Evolutionary conservation across 2,888 invertebrate genomes (phyloP).

Genomic region (Eucera pruinosa): DNA sequence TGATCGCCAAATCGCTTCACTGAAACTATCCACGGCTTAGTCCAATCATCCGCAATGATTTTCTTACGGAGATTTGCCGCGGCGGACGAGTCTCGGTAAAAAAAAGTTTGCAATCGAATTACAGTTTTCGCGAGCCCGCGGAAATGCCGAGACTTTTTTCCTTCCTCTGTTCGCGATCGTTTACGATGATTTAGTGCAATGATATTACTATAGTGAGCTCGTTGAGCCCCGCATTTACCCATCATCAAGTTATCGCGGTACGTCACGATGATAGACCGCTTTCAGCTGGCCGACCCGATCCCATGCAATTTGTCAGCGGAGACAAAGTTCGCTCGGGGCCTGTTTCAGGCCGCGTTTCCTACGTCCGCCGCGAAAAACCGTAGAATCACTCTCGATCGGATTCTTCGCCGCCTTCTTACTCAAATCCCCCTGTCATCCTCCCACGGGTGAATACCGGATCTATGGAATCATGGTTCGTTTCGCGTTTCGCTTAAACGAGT

Average conservation of each 20-base stretch:
- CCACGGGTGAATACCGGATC: not conserved
- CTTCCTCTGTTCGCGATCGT: not conserved
- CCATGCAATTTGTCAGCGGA: slow-evolving; percentile 65
- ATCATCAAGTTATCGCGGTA: slow-evolving; percentile 67
- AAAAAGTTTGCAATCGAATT: not conserved
- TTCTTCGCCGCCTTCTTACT: slow-evolving; percentile 62
- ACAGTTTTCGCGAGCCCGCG: not conserved
- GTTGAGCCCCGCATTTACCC: slow-evolving; percentile 53
- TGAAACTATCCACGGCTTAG: too few species aligned
- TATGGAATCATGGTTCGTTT: not conserved
- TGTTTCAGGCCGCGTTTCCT: slow-evolving; percentile 27
- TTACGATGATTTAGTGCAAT: slow-evolving; percentile 6
- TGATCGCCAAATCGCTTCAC: too few species aligned
- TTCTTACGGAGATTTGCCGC: too few species aligned
- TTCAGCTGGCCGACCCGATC: slow-evolving; percentile 53
- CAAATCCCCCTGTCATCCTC: slow-evolving; percentile 62
- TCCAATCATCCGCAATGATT: too few species aligned
- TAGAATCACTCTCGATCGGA: slow-evolving; percentile 62
- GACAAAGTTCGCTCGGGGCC: slow-evolving; percentile 50
- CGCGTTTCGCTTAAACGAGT: too few species aligned
- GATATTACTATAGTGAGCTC: slow-evolving; percentile 32
- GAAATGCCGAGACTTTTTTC: not conserved
- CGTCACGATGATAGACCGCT: slow-evolving; percentile 65
- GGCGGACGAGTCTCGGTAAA: too few species aligned
- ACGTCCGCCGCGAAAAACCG: slow-evolving; percentile 52